phyloP scores from a whole-genome alignment of 2,888 invertebrate genomes.

The Tachina grossa region DNA sequence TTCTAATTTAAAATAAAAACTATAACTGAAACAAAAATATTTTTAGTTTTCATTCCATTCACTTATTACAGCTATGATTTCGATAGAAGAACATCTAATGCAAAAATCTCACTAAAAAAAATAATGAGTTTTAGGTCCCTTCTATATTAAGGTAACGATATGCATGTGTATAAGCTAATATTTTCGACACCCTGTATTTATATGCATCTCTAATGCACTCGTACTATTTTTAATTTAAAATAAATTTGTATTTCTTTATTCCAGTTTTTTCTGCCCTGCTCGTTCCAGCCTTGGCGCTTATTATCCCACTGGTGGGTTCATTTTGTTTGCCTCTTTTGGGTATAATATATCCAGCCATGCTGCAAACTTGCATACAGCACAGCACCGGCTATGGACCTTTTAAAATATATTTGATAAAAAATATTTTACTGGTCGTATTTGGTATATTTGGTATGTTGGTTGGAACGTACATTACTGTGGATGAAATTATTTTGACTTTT shows the following conservation, averaged over 20 bases:
- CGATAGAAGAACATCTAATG: too few species aligned
- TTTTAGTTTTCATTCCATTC: too few species aligned
- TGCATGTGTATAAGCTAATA: too few species aligned
- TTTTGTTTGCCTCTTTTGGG: neutral
- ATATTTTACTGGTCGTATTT: neutral
- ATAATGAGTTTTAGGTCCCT: too few species aligned
- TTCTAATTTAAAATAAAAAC: too few species aligned
- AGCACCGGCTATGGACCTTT: neutral
- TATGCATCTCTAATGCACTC: too few species aligned
- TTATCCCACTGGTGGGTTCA: neutral
- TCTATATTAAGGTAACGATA: too few species aligned
- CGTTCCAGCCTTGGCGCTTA: neutral
- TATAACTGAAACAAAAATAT: too few species aligned
- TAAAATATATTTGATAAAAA: constrained; percentile 5
- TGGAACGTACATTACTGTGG: neutral
- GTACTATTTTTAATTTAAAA: too few species aligned
- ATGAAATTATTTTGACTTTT: neutral
- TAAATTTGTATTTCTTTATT: neutral
- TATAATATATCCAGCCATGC: neutral
- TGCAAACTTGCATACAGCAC: neutral
- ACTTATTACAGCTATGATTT: too few species aligned
- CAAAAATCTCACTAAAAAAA: too few species aligned
- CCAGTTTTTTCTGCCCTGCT: neutral
- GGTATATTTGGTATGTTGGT: neutral
- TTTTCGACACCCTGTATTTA: too few species aligned